Evolutionary conservation across 92 coral and sea anemone species (phyloP), one percentile per base, ranked within the genome.

Genomic region (Nematostella vectensis): DNA sequence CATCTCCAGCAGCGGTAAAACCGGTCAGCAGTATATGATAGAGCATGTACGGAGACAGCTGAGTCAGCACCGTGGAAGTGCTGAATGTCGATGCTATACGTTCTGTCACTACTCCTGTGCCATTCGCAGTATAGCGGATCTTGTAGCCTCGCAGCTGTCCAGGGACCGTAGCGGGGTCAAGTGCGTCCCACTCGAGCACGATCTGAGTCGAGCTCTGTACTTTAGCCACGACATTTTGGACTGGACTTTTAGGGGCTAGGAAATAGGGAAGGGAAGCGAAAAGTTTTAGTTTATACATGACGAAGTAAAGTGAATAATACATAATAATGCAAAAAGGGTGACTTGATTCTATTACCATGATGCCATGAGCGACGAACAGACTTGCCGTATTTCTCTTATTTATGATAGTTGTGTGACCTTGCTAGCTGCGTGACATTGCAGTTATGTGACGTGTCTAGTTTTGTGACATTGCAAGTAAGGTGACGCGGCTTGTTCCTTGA

Each of bases 101-200:
- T 15, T 33, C 8, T 6, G 15, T 33, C 15, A 15, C 15, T 33
- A 15, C 15, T 11, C 4, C 21, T 10, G 51, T 9, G 23, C 51
- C 23, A 45, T 9, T 23, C 31, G 39, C 40, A 6, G 19, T 55
- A 43, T 27, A 55, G 11, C 33, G 39, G 20, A 55, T 23, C 27
- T 55, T 29, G 39, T 27, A 55, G 4, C 60, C 60, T 43, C 27
- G 43, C 4, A 55, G 22, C n/a, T 16, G 13, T 27, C 57, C 60
- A 12, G 60, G 44, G 9, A 45, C 51, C 2, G 17, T 0, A 3
- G 60, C 27, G n/a, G 18, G 12, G 20, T 16, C 21, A 18, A 55
- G n/a, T 4, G 40, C 29, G 31, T 55, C 23, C 60, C 60, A 55
- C 17, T 55, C 60, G 3, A 55, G 23, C 21, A 55, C 19, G 17